Evolutionary conservation across 2,888 invertebrate species (phyloP), one percentile per base, ranked within the genome.

Genomic region (Rhogogaster chlorosoma): DNA sequence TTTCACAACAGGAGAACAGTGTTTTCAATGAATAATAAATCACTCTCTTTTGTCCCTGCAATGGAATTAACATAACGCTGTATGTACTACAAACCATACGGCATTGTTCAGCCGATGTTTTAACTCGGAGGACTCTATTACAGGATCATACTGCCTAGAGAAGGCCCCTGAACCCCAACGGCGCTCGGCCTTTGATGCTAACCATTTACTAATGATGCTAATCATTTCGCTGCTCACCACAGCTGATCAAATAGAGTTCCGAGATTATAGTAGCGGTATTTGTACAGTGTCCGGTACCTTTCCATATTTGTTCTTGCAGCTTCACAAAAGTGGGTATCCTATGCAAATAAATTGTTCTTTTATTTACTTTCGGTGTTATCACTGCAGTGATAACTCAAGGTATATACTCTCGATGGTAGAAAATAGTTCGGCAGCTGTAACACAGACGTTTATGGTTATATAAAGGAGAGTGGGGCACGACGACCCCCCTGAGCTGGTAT

Each of bases 21-120:
- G 26, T 57, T 80, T 57, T 57, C 38, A 61, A 80, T 80, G 80
- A 80, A 80, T 80, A 80, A 61, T 38, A 80, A 80, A 80, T 61
- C 80, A 57, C 57, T n/a, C 49, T 61, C 80, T 80, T 80, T 80
- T 61, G 61, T 61, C 36, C 57, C 80, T 38, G 36, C 6, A 61
- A 57, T 5, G 29, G 42, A 80, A 80, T 80, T 80, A 80, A 61
- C 80, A 80, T 57, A 80, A 61, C 57, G 22, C 61, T 38, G 26
- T 80, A 45, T 45, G 12, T 45, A 45, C 42, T 42, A 26, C 18
- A 77, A 77, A 77, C 77, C 77, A 18, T 32, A 49, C n/a, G 29
- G 32, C 53, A 49, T 77, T 77, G 9, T 26, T 42, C n/a, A 15
- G 0, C 49, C 49, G 49, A 53, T 29, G 53, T 18, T 53, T 53